These are phyloP conservation scores for Darevskia nairensis DNA, from an alignment of 2,797 vertebrate genomes.

Conservation along the genomic window DNA sequence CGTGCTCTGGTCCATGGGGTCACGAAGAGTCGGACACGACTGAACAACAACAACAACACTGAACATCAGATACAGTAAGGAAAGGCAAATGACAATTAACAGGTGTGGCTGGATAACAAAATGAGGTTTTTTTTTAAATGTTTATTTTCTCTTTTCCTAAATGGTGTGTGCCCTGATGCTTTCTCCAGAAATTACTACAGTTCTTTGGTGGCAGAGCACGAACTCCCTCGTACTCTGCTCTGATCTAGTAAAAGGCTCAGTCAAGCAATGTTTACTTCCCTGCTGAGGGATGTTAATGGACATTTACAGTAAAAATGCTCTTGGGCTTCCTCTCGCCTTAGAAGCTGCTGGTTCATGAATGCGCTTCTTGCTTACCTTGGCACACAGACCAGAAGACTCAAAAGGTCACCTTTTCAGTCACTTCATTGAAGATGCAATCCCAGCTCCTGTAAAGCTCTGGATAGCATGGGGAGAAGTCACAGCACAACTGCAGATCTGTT, in stretches of 20 bases:
- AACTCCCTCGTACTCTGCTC: constrained; percentile 10
- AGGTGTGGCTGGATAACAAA: constrained; percentile 1
- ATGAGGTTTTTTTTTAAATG: not conserved
- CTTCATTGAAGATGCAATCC: not conserved
- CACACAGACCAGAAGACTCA: not conserved
- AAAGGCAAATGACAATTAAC: not conserved
- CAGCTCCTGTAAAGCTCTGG: not conserved
- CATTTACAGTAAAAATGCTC: constrained; percentile 14
- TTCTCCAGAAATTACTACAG: not conserved
- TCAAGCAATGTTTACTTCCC: constrained; percentile 11
- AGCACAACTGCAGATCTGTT: not conserved
- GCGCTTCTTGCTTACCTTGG: not conserved
- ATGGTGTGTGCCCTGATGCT: not conserved
- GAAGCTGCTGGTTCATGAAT: not conserved
- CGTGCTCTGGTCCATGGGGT: no score
- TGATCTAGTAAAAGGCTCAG: not conserved
- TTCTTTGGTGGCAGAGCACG: not conserved
- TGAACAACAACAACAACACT: not conserved
- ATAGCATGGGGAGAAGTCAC: not conserved
- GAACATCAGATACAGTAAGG: not conserved
- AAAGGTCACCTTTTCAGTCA: constrained; percentile 8
- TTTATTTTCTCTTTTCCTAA: constrained; percentile 4
- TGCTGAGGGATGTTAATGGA: not conserved
- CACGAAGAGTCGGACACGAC: no score
- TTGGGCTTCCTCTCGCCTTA: not conserved